A percentile compares a stretch with the other conserved stretches of the same genome.
Evolutionary conservation across 2,113 vertebrate species (phyloP).

Genomic region (Castor canadensis): DNA sequence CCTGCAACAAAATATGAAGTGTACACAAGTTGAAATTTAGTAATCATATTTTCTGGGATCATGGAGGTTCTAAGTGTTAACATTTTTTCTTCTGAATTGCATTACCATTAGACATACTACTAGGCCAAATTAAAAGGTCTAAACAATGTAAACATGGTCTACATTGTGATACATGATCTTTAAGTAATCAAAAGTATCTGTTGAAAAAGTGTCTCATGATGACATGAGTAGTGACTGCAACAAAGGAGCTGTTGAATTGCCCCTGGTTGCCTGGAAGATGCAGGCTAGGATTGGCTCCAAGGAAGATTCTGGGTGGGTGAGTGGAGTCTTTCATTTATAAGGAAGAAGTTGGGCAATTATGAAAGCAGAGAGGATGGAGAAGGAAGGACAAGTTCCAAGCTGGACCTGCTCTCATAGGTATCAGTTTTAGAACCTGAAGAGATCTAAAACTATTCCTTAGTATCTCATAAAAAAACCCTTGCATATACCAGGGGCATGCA

Average conservation of each 20-base stretch:
- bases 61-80: background rate
- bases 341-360: background rate
- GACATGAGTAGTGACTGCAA: background rate
- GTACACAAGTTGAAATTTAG: background rate
- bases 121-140: background rate
- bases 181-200: background rate
- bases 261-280: background rate
- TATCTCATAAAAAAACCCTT: background rate
- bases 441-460: background rate
- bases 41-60: background rate
- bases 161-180: background rate
- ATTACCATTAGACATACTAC: background rate
- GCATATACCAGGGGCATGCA: background rate
- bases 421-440: no score
- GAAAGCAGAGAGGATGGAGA: background rate
- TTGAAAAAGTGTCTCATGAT: background rate
- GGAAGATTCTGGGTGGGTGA: background rate
- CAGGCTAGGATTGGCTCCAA: no score
- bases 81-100: background rate
- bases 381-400: background rate
- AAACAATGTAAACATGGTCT: background rate
- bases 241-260: background rate
- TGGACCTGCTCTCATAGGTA: background rate
- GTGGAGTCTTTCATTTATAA: background rate
- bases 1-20: background rate